These are phyloP conservation scores for Philopedon plagiatum DNA, from an alignment of 2,888 invertebrate genomes.

Conservation along the genomic window DNA sequence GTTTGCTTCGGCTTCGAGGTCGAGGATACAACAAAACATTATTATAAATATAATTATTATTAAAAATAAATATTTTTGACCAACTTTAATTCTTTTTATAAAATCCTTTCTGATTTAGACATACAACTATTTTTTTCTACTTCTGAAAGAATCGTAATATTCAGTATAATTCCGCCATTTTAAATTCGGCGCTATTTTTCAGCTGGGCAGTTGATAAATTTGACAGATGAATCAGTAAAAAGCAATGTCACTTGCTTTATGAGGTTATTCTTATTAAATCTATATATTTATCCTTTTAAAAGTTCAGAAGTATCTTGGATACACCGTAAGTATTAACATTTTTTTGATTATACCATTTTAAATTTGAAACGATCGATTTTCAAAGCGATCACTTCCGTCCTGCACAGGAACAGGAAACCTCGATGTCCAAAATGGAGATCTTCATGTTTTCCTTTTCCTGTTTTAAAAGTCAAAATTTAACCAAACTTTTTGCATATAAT, in stretches of 20 bases:
- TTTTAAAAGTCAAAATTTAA: slow-evolving; percentile 53
- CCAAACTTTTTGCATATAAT: slow-evolving; percentile 46
- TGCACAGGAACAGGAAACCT: slow-evolving; percentile 77
- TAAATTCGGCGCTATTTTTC: slow-evolving; percentile 24
- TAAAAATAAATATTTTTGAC: no score
- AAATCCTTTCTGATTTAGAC: no score
- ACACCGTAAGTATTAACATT: slow-evolving; percentile 16
- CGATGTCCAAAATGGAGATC: slow-evolving; percentile 70
- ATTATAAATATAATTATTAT: no score
- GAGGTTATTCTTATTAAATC: slow-evolving; percentile 1
- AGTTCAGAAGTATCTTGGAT: neutral
- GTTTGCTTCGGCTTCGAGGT: no score
- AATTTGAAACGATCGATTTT: slow-evolving; percentile 35
- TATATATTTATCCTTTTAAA: neutral
- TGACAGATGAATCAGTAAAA: slow-evolving; percentile 36
- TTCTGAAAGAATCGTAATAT: no score
- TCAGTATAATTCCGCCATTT: slow-evolving; percentile 4
- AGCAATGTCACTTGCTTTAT: slow-evolving; percentile 14
- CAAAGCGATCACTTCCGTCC: slow-evolving; percentile 65
- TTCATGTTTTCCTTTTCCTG: slow-evolving; percentile 62
- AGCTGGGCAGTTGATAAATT: slow-evolving; percentile 23
- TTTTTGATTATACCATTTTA: neutral
- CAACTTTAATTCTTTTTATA: no score
- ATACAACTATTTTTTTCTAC: no score
- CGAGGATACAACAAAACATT: no score